Conservation (phyloP, 2,888 invertebrate species). For the Cistogaster globosa region DNA sequence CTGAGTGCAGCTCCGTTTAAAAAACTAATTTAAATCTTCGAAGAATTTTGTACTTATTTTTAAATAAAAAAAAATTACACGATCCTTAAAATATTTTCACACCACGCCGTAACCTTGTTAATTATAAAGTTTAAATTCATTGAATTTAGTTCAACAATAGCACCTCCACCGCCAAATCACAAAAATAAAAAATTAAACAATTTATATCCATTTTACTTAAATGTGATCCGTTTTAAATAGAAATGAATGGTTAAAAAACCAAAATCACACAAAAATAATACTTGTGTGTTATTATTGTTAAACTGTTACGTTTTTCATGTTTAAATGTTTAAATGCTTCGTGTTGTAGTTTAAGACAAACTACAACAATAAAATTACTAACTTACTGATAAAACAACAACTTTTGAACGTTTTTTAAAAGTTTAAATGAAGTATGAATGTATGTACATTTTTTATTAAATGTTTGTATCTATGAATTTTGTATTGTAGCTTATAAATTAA, state of each 20-base stretch:
- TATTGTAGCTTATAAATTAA: slow-evolving; percentile 27
- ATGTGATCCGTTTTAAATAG: slow-evolving; percentile 55
- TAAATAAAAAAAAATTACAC: no score
- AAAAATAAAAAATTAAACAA: slow-evolving; percentile 41
- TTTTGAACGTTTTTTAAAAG: slow-evolving; percentile 47
- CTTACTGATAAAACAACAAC: slow-evolving; percentile 13
- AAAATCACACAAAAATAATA: background rate
- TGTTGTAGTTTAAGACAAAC: slow-evolving; percentile 62
- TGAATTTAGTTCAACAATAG: slow-evolving; percentile 37
- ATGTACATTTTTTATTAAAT: slow-evolving; percentile 1
- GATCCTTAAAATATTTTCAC: background rate
- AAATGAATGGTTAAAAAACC: slow-evolving; percentile 31
- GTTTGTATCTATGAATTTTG: background rate
- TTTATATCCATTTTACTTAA: slow-evolving; percentile 52
- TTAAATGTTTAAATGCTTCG: slow-evolving; percentile 60
- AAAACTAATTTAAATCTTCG: no score
- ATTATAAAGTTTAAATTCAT: slow-evolving; percentile 25
- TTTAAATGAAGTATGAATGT: slow-evolving; percentile 2
- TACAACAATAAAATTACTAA: slow-evolving; percentile 58
- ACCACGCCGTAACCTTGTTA: slow-evolving; percentile 27
- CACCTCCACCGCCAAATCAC: slow-evolving; percentile 24
- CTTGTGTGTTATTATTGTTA: slow-evolving; percentile 54
- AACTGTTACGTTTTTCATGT: slow-evolving; percentile 65
- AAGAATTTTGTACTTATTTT: no score
- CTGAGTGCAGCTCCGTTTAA: no score